A percentile compares a stretch with the other conserved stretches of the same genome.
phyloP scores from a whole-genome alignment of 2,113 vertebrate species.

The Cricetomys ansorgei region DNA sequence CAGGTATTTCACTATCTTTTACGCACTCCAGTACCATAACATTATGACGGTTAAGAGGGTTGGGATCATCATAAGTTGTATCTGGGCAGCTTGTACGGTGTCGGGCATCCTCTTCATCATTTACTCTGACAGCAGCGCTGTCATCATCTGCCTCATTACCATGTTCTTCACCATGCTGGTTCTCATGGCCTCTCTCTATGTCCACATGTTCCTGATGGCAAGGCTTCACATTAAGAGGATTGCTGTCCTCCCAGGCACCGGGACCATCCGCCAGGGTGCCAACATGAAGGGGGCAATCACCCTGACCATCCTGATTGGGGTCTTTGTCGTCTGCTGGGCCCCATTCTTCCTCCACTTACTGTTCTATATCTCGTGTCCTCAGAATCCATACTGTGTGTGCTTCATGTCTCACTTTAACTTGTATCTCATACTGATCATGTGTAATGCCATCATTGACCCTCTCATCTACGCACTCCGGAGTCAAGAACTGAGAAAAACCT shows the following conservation, averaged over 20 bases:
- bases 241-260: constrained; percentile 91
- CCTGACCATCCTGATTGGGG: constrained; percentile 95
- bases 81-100: constrained; percentile 92
- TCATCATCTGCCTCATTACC: constrained; percentile 95
- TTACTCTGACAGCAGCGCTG: constrained; percentile 94
- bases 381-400: constrained; percentile 96
- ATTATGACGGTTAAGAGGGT: constrained; percentile 93
- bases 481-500: constrained; percentile 96
- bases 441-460: constrained; percentile 96
- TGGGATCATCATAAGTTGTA: constrained; percentile 89
- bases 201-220: constrained; percentile 98
- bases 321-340: constrained; percentile 98
- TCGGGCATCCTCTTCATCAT: constrained; percentile 95
- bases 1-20: constrained; percentile 98
- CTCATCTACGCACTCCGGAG: constrained; percentile 97
- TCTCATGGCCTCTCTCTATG: constrained; percentile 96
- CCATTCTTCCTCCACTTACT: constrained; percentile 96
- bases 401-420: constrained; percentile 99
- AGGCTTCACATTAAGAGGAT: constrained; percentile 95
- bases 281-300: constrained; percentile 98
- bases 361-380: constrained; percentile 95
- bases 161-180: constrained; percentile 97
- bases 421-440: constrained; percentile 98
- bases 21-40: constrained; percentile 95
- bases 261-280: constrained; percentile 91